Evolutionary conservation across 2,797 vertebrate species (phyloP).

Genomic region (Pseudomugil tenellus): DNA sequence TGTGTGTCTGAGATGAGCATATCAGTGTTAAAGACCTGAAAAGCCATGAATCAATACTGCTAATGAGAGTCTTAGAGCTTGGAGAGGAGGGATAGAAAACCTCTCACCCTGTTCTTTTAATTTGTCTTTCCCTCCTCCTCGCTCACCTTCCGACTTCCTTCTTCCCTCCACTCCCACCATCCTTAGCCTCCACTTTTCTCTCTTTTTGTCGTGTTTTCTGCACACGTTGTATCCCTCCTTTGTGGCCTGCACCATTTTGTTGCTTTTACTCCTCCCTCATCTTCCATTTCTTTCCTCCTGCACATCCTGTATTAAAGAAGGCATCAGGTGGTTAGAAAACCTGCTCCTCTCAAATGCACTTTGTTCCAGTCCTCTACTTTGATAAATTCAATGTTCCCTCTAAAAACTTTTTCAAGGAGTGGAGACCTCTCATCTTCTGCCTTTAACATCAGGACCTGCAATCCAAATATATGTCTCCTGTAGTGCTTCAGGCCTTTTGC

Average conservation of each 20-base stretch:
- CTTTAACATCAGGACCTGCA: conserved; percentile 32
- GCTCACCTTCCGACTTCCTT: conserved; percentile 29
- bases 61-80: conserved; percentile 80
- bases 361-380: conserved; percentile 54
- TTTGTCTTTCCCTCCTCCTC: conserved; percentile 61
- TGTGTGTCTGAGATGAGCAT: conserved; percentile 50
- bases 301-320: conserved; percentile 32
- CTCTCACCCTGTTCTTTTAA: conserved; percentile 73
- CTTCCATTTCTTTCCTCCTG: neutral
- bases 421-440: conserved; percentile 55
- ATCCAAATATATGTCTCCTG: conserved; percentile 29
- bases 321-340: conserved; percentile 34
- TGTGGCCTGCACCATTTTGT: conserved; percentile 33
- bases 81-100: conserved; percentile 68
- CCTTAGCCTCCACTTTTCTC: neutral
- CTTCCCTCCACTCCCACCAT: conserved; percentile 7
- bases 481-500: conserved; percentile 8
- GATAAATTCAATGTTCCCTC: conserved; percentile 69
- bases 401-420: conserved; percentile 58
- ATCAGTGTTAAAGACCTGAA: conserved; percentile 79
- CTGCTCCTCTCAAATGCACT: conserved; percentile 51
- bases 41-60: conserved; percentile 79
- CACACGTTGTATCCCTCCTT: conserved; percentile 27
- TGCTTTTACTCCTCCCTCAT: conserved; percentile 1
- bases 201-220: conserved; percentile 14